Evolutionary conservation across 2,888 invertebrate species (phyloP).

Genomic region (Prosopocoilus inquinatus): DNA sequence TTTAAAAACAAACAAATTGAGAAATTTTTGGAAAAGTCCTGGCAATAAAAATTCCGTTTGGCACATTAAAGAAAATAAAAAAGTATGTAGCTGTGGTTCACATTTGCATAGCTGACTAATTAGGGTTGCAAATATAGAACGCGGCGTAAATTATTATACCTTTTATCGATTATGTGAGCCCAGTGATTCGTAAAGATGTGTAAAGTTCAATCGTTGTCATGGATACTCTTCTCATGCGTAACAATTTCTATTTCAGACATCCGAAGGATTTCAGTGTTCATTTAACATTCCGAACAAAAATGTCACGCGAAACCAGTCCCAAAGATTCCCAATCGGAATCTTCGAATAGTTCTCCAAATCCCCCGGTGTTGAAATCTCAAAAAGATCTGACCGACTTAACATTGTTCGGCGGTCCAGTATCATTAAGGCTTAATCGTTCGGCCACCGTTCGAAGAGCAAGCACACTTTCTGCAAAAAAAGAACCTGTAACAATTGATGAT

Average conservation of each 20-base stretch:
- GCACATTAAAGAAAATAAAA: too few species aligned
- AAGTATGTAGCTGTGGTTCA: too few species aligned
- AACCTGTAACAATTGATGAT: slow-evolving; percentile 18
- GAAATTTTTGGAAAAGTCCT: too few species aligned
- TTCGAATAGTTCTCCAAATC: slow-evolving; percentile 40
- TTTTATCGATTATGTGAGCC: slow-evolving; percentile 14
- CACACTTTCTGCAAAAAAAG: slow-evolving; percentile 30
- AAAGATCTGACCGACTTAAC: slow-evolving; percentile 40
- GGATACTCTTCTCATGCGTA: slow-evolving; percentile 34
- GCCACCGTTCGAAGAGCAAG: slow-evolving; percentile 45
- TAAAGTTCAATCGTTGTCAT: slow-evolving; percentile 45
- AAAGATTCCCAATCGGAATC: slow-evolving; percentile 43
- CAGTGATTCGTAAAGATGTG: slow-evolving; percentile 40
- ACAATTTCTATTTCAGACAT: slow-evolving; percentile 7
- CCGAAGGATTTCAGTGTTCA: slow-evolving; percentile 8
- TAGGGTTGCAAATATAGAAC: too few species aligned
- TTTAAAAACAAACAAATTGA: too few species aligned
- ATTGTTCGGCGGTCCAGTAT: slow-evolving; percentile 40
- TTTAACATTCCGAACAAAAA: slow-evolving; percentile 11
- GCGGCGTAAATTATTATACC: too few species aligned
- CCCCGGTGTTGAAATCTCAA: slow-evolving; percentile 31
- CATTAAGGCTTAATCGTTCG: slow-evolving; percentile 36
- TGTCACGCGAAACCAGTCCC: slow-evolving; percentile 30
- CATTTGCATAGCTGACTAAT: too few species aligned
- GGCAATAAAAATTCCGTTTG: too few species aligned